phyloP scores from a whole-genome alignment of 2,113 vertebrate genomes.

The Megaceryle maxima region DNA sequence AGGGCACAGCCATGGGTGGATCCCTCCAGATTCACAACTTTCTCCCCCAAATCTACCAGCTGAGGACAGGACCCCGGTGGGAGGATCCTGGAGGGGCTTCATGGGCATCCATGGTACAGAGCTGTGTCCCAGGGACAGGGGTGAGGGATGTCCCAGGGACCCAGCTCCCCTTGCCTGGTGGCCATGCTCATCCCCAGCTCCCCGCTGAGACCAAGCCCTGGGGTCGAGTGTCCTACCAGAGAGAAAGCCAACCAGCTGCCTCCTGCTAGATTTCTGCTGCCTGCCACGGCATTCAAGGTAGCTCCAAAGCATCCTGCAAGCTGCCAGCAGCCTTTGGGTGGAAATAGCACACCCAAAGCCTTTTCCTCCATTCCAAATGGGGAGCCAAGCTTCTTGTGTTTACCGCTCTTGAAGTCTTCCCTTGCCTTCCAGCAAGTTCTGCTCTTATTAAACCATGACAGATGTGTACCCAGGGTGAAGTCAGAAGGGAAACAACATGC shows the following conservation, averaged over 20 bases:
- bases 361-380: not conserved
- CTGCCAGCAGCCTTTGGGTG: not conserved
- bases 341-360: not conserved
- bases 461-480: not conserved
- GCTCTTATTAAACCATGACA: not conserved
- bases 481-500: not conserved
- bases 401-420: not conserved
- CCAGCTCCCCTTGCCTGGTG: not conserved
- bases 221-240: not conserved
- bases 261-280: not conserved
- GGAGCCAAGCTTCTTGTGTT: not conserved
- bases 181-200: rapidly evolving
- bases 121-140: not conserved
- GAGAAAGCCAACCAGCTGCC: not conserved
- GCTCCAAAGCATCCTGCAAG: rapidly evolving
- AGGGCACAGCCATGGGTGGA: not conserved
- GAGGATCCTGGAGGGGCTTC: not conserved
- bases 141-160: not conserved
- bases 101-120: not conserved
- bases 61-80: not conserved
- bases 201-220: rapidly evolving
- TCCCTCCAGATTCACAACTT: not conserved
- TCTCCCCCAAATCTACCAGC: not conserved
- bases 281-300: rapidly evolving
- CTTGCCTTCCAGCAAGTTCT: not conserved